A percentile compares a stretch with the other conserved stretches of the same genome.
phyloP scores from a whole-genome alignment of 2,113 vertebrate genomes.

The Micronycteris hirsuta region DNA sequence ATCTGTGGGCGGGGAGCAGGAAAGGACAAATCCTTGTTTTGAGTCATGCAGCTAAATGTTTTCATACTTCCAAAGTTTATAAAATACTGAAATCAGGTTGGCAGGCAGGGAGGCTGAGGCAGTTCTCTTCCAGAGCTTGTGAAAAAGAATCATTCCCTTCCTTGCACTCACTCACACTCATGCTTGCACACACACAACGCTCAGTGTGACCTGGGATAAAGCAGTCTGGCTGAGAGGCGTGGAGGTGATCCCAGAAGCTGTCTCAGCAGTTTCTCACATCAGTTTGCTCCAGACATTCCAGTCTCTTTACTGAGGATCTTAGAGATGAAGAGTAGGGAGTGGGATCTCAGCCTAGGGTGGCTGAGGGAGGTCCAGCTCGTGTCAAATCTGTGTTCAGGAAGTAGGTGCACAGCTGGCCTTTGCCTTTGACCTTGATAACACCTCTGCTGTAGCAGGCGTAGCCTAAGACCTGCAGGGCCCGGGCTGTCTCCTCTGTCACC shows the following conservation, averaged over 20 bases:
- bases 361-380: conserved; percentile 68
- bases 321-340: neutral
- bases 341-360: conserved; percentile 57
- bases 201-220: neutral
- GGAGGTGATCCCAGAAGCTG: neutral
- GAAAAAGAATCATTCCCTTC: neutral
- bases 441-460: conserved; percentile 86
- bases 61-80: neutral
- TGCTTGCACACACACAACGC: neutral
- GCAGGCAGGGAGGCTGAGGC: neutral
- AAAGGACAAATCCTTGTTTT: conserved; percentile 23
- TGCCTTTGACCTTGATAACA: conserved; percentile 89
- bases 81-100: neutral
- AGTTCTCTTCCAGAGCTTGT: neutral
- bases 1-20: neutral
- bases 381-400: conserved; percentile 83
- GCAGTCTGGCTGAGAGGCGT: neutral
- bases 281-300: neutral
- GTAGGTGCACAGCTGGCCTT: conserved; percentile 91
- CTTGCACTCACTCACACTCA: neutral
- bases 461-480: conserved; percentile 83
- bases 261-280: neutral
- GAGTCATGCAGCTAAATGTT: neutral
- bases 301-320: conserved; percentile 37
- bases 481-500: conserved; percentile 89